Evolutionary conservation across 2,113 vertebrate species (phyloP).

Genomic region (Agelaius phoeniceus): DNA sequence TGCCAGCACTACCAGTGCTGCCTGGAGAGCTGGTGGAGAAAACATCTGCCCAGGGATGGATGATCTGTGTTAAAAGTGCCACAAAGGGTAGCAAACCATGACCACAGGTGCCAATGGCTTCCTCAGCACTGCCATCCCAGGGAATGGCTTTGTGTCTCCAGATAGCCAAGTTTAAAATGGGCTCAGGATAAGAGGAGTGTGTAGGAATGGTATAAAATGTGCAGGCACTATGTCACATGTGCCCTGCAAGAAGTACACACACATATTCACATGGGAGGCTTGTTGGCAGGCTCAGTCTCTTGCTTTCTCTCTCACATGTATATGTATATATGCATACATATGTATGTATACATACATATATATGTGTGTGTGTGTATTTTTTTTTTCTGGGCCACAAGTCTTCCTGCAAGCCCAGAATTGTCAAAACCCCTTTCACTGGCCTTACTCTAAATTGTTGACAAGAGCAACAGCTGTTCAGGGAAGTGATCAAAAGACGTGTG

Average conservation of each 20-base stretch:
- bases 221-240: neutral
- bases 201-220: neutral
- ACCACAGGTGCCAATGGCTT: rapidly evolving
- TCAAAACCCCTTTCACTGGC: neutral
- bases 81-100: neutral
- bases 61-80: rapidly evolving
- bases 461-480: neutral
- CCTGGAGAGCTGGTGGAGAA: neutral
- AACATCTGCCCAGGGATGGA: neutral
- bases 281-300: neutral
- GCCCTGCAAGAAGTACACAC: neutral
- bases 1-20: neutral
- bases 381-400: neutral
- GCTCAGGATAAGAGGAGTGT: neutral
- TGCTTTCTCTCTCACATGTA: slow-evolving; percentile 23
- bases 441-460: neutral
- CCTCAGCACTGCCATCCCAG: neutral
- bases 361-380: neutral
- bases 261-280: neutral
- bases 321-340: neutral
- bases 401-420: slow-evolving; percentile 26
- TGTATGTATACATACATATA: neutral
- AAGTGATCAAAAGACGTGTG: neutral
- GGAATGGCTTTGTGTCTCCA: neutral
- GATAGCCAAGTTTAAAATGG: neutral